Base-by-base conservation (phyloP, 2,888 invertebrate genomes). In the Cerastis leucographa region DNA sequence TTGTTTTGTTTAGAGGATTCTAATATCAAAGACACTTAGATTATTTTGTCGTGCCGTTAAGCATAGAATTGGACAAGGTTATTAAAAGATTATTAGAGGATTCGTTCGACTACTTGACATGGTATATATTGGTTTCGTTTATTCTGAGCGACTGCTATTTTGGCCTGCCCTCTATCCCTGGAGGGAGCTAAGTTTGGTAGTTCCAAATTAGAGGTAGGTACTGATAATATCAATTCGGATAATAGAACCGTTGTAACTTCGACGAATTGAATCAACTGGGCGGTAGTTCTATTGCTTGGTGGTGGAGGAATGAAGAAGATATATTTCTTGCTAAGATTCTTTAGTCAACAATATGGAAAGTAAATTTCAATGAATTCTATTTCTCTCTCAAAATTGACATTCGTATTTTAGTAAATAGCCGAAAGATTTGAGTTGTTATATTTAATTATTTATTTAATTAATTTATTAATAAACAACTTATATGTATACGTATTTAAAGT, bases 131-230 rank as follows among this genome's bases (percentile, higher is more conserved):
- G 22, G 35, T 19, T 46, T 54, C 2, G 22, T 65, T 65, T 72
- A 67, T 49, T 76, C 49, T 46, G 17, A 49, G 40, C 14, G 22
- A 35, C 17, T 54, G 17, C 7, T 74, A 46, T 46, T 29, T 29
- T 81, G 54, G 17, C 29, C 46, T n/a, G 9, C 56, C 46, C 14
- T 35, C 14, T 11, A 14, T 54, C 62, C 62, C 54, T 14, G 2
- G 35, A 35, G 81, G 14, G 42, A 22, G 46, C 7, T 8, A 76
- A 76, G 9, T 62, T 80, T 46, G 59, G 46, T 29, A 51, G 19
- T 82, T 64, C 35, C 14, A 19, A 64, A 9, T 44, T 29, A 29
- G 19, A 81, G 17, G 7, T 80, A 14, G 56, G 40, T 54, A 79
- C 62, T 73, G 74, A 79, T 67, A 68, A 11, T 61, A 62, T 42